Evolutionary conservation across 2,888 invertebrate genomes (phyloP).

Genomic region (Drosophila testacea): DNA sequence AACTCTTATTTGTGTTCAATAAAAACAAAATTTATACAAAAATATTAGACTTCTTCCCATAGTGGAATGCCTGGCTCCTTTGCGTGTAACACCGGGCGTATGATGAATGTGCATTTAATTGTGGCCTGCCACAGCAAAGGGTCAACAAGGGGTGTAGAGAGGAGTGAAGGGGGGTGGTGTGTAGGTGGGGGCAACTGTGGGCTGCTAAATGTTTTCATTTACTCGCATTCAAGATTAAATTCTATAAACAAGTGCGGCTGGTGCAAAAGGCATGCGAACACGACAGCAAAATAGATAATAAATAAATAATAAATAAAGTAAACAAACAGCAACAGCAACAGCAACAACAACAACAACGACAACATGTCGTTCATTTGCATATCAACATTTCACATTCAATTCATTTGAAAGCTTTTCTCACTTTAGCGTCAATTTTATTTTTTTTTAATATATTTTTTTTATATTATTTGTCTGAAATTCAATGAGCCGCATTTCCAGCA

Average conservation of each 20-base stretch:
- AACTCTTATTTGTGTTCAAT: background rate
- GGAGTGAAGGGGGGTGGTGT: background rate
- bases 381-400: constrained; percentile 77
- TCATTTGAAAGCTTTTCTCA: constrained; percentile 78
- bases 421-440: constrained; percentile 66
- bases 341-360: constrained; percentile 18
- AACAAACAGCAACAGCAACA: constrained; percentile 46
- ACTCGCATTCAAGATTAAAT: constrained; percentile 47
- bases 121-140: constrained; percentile 41
- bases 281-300: constrained; percentile 69
- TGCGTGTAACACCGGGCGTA: constrained; percentile 56
- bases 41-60: background rate
- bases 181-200: constrained; percentile 54
- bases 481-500: constrained; percentile 66
- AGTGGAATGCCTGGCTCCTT: constrained; percentile 28
- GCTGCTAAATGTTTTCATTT: constrained; percentile 70
- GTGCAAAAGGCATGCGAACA: constrained; percentile 27
- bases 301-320: constrained; percentile 75
- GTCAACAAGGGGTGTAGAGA: constrained; percentile 1
- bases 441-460: constrained; percentile 4
- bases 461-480: constrained; percentile 52
- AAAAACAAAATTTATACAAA: background rate
- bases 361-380: constrained; percentile 60
- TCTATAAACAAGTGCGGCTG: constrained; percentile 25
- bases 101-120: constrained; percentile 77